Evolutionary conservation across 2,797 vertebrate species (phyloP).

Genomic region (Momotus momota): DNA sequence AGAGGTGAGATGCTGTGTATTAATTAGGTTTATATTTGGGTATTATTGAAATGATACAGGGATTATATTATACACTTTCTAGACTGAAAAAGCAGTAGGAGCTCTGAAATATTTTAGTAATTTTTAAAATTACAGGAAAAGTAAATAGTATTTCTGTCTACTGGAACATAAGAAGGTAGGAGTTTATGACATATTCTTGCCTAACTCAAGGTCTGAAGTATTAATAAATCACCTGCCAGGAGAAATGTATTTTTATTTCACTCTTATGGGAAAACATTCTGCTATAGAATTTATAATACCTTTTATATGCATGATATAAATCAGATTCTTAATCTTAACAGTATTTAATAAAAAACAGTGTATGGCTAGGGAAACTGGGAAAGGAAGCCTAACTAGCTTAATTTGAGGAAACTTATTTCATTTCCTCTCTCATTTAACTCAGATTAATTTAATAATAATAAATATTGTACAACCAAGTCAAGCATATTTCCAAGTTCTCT

Average conservation of each 20-base stretch:
- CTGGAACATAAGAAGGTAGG: not conserved
- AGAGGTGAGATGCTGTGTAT: not conserved
- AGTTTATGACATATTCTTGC: not conserved
- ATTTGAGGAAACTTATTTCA: not conserved
- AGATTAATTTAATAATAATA: not conserved
- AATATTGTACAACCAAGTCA: not conserved
- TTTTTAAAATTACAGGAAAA: conserved; percentile 3
- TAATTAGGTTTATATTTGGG: not conserved
- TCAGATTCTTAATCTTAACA: not conserved
- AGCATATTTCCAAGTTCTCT: not conserved
- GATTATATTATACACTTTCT: not conserved
- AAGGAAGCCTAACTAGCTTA: not conserved
- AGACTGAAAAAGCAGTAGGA: not conserved
- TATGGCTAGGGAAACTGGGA: not conserved
- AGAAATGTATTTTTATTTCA: not conserved
- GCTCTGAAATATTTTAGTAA: not conserved
- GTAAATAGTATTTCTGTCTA: not conserved
- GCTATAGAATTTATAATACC: not conserved
- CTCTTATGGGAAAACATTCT: not conserved
- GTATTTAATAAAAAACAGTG: not conserved
- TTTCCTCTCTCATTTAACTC: not conserved
- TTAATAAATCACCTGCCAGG: not conserved
- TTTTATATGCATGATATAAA: not conserved
- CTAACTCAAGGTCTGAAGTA: not conserved
- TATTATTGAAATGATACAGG: not conserved